Evolutionary conservation across 2,797 vertebrate genomes (phyloP).

Genomic region (Urophycis tenuis): DNA sequence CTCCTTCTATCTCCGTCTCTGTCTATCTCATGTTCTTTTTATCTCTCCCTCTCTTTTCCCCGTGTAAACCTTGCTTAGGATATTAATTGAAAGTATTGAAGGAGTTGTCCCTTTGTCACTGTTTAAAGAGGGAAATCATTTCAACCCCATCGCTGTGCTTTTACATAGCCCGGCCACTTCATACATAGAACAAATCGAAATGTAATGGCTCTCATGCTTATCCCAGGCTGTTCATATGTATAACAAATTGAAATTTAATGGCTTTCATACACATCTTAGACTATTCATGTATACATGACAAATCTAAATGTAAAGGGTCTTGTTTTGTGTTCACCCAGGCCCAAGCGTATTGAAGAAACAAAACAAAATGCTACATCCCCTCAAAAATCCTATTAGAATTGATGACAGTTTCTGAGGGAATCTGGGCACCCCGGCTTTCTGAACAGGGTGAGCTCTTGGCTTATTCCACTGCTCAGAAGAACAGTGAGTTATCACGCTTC

Average conservation of each 20-base stretch:
- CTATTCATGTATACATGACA: constrained; percentile 17
- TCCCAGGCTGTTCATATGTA: constrained; percentile 34
- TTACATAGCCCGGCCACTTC: constrained; percentile 50
- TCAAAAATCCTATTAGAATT: constrained; percentile 49
- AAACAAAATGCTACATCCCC: constrained; percentile 61
- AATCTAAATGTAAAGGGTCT: constrained; percentile 33
- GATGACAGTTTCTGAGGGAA: constrained; percentile 65
- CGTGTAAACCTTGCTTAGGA: constrained; percentile 22
- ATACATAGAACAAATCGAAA: constrained; percentile 3
- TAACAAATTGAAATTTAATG: constrained; percentile 24
- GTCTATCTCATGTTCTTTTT: constrained; percentile 23
- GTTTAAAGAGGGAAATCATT: constrained; percentile 61
- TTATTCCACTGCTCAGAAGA: constrained; percentile 59
- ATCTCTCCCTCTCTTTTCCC: constrained; percentile 35
- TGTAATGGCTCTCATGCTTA: constrained; percentile 42
- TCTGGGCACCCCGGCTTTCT: constrained; percentile 46
- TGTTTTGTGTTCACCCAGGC: constrained; percentile 61
- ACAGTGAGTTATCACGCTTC: constrained; percentile 66
- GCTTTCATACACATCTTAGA: constrained; percentile 8
- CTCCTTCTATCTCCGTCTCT: constrained; percentile 25
- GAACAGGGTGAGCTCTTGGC: constrained; percentile 62
- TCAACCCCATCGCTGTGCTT: constrained; percentile 45
- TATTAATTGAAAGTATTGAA: constrained; percentile 58
- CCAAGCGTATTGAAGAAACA: constrained; percentile 65
- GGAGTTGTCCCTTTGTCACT: constrained; percentile 61